These are phyloP conservation scores for Caretta caretta DNA, from an alignment of 2,113 vertebrate species.

Conservation along the genomic window DNA sequence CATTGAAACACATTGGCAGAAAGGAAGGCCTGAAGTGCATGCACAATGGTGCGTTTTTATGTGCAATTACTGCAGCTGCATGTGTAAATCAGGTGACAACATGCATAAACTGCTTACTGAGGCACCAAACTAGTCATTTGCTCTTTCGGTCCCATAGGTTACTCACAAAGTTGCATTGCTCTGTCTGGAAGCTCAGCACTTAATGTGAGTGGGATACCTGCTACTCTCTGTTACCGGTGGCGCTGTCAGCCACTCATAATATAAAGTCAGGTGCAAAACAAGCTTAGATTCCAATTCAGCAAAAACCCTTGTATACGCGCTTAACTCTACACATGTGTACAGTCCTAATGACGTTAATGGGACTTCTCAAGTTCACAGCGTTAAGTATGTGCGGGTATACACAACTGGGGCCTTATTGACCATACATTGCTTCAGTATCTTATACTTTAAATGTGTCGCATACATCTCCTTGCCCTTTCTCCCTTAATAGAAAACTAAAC, in stretches of 20 bases:
- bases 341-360: not conserved
- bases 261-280: too few species aligned
- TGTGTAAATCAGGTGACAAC: not conserved
- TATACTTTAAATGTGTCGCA: not conserved
- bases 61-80: not conserved
- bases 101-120: not conserved
- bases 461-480: not conserved
- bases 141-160: too few species aligned
- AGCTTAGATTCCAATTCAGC: too few species aligned
- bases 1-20: not conserved
- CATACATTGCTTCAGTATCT: not conserved
- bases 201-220: too few species aligned
- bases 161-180: too few species aligned
- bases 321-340: not conserved
- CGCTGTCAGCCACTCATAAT: too few species aligned
- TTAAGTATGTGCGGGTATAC: not conserved
- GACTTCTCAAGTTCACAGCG: not conserved
- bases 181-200: too few species aligned
- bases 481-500: not conserved
- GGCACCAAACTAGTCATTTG: too few species aligned
- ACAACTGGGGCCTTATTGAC: not conserved
- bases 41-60: not conserved
- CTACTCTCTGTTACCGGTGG: too few species aligned
- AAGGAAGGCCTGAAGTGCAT: not conserved
- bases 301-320: too few species aligned